Base-by-base conservation (phyloP, 1,140 invertebrate species). In the Diorhabda carinulata region DNA sequence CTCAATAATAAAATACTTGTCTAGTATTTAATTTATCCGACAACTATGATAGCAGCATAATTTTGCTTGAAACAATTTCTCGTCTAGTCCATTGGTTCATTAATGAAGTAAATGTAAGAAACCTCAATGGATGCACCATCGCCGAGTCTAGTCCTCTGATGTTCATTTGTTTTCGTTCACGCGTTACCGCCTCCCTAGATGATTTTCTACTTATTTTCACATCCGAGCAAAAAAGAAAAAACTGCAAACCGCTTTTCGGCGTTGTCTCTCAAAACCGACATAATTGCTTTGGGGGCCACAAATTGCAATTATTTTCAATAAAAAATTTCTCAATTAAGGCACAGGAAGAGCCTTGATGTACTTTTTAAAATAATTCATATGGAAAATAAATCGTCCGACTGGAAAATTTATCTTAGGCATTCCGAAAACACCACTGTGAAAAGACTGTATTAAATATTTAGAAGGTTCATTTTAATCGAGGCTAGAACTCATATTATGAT, bases 191-290 rank as follows among this genome's bases (percentile, higher is more conserved):
- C 61, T 62, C 61, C 43, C 42, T 10, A 10, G 61, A 43, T 41
- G 61, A 62, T 62, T 62, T 62, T 62, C 61, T 62, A 62, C 61
- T 62, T 62, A 62, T 62, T 62, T 62, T 62, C 61, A 62, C 61
- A 62, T 62, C 61, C 43, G 8, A 10, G 41, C 61, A 43, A 10
- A 62, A 44, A 10, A 62, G 44, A 62, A n/a, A 43, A 62, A 62
- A 43, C 61, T 43, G 41, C 61, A 43, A 41, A 9, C 43, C 8
- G 42, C 61, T 43, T 62, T n/a, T 10, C 43, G 41, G 41, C 43
- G 42, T 47, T 10, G 43, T 52, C 47, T 52, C n/a, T n/a, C 47
- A 52, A 52, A 43, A 43, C n/a, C 43, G 61, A 62, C 42, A 62
- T 62, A 62, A 62, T 62, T 62, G 43, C 61, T 62, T 62, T 44